Evolutionary conservation across 2,888 invertebrate species (phyloP), one percentile per base, ranked within the genome.

Genomic region (Chesias legatella): DNA sequence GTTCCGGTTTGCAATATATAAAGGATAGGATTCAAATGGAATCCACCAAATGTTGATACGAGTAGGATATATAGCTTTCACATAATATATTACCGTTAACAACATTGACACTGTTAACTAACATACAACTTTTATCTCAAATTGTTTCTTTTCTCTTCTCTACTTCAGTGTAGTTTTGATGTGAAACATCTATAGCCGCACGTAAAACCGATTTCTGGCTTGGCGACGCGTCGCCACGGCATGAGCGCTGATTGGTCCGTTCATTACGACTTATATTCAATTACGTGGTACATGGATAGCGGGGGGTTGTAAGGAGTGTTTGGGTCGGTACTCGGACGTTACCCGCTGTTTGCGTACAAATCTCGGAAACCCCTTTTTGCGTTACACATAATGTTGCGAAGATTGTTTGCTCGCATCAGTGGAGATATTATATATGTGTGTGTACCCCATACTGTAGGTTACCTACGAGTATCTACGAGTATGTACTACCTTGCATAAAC

Each of bases 261-360:
- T n/a, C n/a, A n/a, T n/a, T n/a, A n/a, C n/a, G 42, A 46, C 52
- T 56, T 52, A 61, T 63, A 70, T 69, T 63, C 61, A 72, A 65
- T 70, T 67, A 61, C 58, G 51, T 58, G 57, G 58, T 66, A 68
- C 68, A 64, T 60, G 53, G 63, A 67, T 68, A 60, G 51, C 50
- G 54, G 64, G 67, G 66, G 57, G 46, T 45, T 50, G 35, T 17
- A 36, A 51, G 55, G 33, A 48, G 47, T 53, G 50, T 50, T 42
- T 23, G 31, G 56, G 56, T 49, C 47, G 51, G 60, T 17, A 17
- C 58, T 58, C n/a, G n/a, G n/a, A n/a, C n/a, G n/a, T n/a, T n/a
- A n/a, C n/a, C n/a, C n/a, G 56, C 71, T 74, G 73, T 74, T 75
- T 74, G 72, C 68, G 71, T 74, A 67, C 64, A 61, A 50, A 17